Base-by-base conservation (phyloP, 2,797 vertebrate species). In the Myotis pilosus region DNA sequence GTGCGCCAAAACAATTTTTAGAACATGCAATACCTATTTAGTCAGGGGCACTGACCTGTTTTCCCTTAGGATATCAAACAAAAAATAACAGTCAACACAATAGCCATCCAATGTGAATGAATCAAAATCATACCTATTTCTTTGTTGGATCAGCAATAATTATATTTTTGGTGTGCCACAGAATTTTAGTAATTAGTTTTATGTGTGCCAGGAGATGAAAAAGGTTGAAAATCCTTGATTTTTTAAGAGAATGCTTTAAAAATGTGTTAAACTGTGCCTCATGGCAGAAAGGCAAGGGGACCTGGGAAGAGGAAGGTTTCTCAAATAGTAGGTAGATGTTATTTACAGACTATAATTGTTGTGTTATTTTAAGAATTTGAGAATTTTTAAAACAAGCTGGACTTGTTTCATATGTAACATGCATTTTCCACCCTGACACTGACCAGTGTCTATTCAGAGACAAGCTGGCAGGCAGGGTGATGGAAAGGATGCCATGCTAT, bases 131-230 rank as follows among this genome's bases (percentile, higher is more conserved):
- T 60, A 60, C 57, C 11, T 60, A 60, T 60, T 60, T 60, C 23
- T 60, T 60, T 60, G 57, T 60, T 47, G 20, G 16, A 51, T 11
- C 17, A 12, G 25, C 57, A 60, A 57, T 57, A 57, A 60, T 57
- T 57, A 25, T 60, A 60, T 71, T 71, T 41, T 71, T 41, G 44
- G 72, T 20, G 28, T 75, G 47, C 47, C 25, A 47, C 30, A 75
- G 72, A 75, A 75, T n/a, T 75, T 75, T 75, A 75, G 72, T 75
- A n/a, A 15, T 44, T 72, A 44, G 72, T 60, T 75, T 49, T n/a
- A 12, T 75, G 41, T 74, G 47, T n/a, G 3, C 44, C 41, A 19
- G 5, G 44, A 75, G 72, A 75, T 51, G 72, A 49, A 49, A n/a
- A 51, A 7, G 44, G 28, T 6, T n/a, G 72, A 75, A n/a, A 75